phyloP scores from a whole-genome alignment of 2,113 vertebrate species.

The Artemisiospiza belli region DNA sequence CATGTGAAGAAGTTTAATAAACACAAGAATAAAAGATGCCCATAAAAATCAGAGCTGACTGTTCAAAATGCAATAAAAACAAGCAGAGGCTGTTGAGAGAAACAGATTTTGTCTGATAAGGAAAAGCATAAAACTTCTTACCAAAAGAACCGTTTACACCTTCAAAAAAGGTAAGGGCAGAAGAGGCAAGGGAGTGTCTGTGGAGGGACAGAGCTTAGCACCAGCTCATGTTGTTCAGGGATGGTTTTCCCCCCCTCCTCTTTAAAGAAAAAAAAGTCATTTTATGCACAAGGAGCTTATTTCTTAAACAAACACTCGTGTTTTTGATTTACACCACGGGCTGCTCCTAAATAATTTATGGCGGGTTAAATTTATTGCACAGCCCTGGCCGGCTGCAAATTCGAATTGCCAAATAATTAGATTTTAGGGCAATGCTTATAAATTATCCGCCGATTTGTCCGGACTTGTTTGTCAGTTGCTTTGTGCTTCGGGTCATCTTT shows the following conservation, averaged over 20 bases:
- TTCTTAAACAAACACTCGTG: conserved; percentile 86
- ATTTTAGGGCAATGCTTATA: conserved; percentile 93
- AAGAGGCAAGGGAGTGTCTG: not conserved
- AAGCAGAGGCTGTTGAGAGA: conserved; percentile 21
- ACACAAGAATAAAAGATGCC: conserved; percentile 61
- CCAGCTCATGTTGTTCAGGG: conserved; percentile 34
- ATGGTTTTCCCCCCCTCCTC: not conserved
- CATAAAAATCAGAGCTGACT: conserved; percentile 62
- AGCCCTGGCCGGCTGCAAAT: conserved; percentile 89
- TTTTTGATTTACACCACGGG: conserved; percentile 88
- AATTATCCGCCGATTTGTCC: conserved; percentile 93
- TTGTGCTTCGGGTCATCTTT: conserved; percentile 92
- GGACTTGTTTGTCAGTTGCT: conserved; percentile 93
- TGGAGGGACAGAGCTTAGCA: not conserved
- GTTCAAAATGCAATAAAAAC: conserved; percentile 58
- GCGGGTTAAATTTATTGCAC: conserved; percentile 90
- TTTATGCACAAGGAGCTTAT: conserved; percentile 82
- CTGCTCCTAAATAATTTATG: conserved; percentile 94
- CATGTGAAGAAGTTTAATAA: conserved; percentile 56
- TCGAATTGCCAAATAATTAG: conserved; percentile 95
- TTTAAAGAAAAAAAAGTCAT: conserved; percentile 59
- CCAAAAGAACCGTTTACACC: not conserved
- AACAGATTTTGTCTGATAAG: conserved; percentile 5
- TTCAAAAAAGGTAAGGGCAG: not conserved
- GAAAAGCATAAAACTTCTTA: conserved; percentile 39